Evolutionary conservation across 2,113 vertebrate species (phyloP), one percentile per base, ranked within the genome.

Genomic region (Grammatotria lemairii): DNA sequence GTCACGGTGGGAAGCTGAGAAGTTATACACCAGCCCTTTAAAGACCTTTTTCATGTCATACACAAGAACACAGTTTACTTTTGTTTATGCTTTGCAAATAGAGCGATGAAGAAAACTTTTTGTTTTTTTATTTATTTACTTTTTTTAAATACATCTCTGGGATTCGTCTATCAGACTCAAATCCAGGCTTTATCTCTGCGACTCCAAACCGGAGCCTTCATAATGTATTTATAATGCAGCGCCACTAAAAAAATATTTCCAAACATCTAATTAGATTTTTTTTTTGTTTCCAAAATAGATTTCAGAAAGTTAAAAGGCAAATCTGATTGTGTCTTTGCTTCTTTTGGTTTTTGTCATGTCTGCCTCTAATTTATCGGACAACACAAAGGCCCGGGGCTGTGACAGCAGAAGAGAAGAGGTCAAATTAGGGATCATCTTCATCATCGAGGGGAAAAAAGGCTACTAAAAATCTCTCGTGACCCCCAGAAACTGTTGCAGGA

Each of bases 331-430:
- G 23, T 11, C 42, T 47, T 47, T 47, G 40, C 70, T 47, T 78
- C 42, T 31, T 75, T 49, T 49, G 14, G 0, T 75, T 47, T 0
- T 78, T 49, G 26, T 8, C 7, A 51, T 6, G 31, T 86, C 68
- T 16, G 9, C 79, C 51, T 85, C 73, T 5, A n/a, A 75, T 53
- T 65, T 16, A 16, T 40, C 7, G 0, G 40, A 26, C 33, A 51
- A 81, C n/a, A 23, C 9, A n/a, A 57, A 51, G 68, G 9, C 31
- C 21, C 2, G 9, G 33, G 26, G 16, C 19, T n/a, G 28, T 49
- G 31, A 65, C 55, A 10, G 82, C 58, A 53, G 80, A 88, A 49
- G 55, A 26, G 40, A 40, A 21, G 80, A 81, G 40, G 68, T 83
- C 3, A 35, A 70, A 80, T 73, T 35, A 23, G 68, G 73, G 75